Evolutionary conservation across 2,797 vertebrate genomes (phyloP).

Genomic region (Pseudomugil gertrudae): DNA sequence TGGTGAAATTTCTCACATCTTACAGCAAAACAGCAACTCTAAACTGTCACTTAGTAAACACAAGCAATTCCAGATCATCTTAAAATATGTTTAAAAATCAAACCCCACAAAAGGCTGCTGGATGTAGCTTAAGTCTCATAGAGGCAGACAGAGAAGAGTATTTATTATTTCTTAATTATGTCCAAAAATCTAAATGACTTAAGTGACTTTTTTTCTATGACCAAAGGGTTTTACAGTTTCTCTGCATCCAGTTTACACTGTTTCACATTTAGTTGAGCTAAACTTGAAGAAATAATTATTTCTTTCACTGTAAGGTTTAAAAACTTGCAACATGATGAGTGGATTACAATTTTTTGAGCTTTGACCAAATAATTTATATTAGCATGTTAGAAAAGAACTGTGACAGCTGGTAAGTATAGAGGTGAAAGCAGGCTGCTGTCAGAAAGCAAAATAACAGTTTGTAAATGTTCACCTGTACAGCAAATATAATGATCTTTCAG

Average conservation of each 20-base stretch:
- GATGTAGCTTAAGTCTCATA: not conserved
- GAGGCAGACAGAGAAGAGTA: not conserved
- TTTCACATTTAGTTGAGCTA: not conserved
- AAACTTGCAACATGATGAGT: not conserved
- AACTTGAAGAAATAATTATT: not conserved
- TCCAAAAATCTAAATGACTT: not conserved
- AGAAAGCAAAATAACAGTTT: slow-evolving; percentile 13
- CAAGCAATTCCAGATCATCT: not conserved
- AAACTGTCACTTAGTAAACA: too few species aligned
- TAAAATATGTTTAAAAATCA: not conserved
- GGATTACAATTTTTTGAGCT: not conserved
- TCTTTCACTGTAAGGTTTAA: not conserved
- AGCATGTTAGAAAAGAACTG: not conserved
- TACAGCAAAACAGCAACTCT: too few species aligned
- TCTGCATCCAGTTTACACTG: not conserved
- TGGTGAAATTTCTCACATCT: not conserved
- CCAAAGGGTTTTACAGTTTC: not conserved
- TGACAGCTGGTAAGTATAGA: not conserved
- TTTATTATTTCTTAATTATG: not conserved
- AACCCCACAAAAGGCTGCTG: not conserved
- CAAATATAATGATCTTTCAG: slow-evolving; percentile 25
- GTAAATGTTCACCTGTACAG: slow-evolving; percentile 28
- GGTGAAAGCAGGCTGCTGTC: slow-evolving; percentile 1
- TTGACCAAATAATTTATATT: not conserved
- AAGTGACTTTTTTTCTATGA: not conserved